Evolutionary conservation across 2,797 vertebrate genomes (phyloP), one percentile per base, ranked within the genome.

Genomic region (Chelmon rostratus): DNA sequence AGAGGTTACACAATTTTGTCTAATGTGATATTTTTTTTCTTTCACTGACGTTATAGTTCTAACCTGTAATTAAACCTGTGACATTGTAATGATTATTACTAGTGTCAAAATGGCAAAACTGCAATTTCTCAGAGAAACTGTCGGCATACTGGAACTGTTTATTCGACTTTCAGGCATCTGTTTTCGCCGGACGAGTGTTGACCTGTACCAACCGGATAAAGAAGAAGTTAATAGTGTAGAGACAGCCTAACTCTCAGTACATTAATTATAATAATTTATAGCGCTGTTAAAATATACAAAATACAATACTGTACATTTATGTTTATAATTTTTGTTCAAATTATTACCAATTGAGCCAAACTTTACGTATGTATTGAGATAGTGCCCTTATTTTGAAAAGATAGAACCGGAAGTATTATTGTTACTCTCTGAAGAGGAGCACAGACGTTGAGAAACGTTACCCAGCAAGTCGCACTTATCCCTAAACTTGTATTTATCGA

Each of bases 311-410:
- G 0, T 4, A 1, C 9, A 1, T 8, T 25, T 1, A 9, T 28
- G 2, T 0, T 3, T 18, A 0, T 0, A 0, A 6, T 10, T 50
- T 31, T 6, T 0, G 1, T 12, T 35, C 40, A 16, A 5, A 5
- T 0, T 11, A 1, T 10, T 2, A 19, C 16, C n/a, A 10, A 6
- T 38, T 18, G 0, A 1, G 0, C 19, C 0, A 33, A 64, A 37
- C 0, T 2, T 1, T 21, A 8, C 11, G 1, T 7, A 5, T 38
- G 42, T 35, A 0, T 25, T 1, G 0, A 3, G 0, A 2, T 0
- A 2, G 4, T 6, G n/a, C 31, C 8, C 19, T 88, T 86, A 82
- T 75, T 83, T 74, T 82, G 83, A 89, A 84, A 79, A 15, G 10
- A 13, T 1, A 12, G 1, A 0, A 57, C 52, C 84, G 84, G 92